Base-by-base conservation (phyloP, 2,888 invertebrate genomes). In the Creontiades dilutus region DNA sequence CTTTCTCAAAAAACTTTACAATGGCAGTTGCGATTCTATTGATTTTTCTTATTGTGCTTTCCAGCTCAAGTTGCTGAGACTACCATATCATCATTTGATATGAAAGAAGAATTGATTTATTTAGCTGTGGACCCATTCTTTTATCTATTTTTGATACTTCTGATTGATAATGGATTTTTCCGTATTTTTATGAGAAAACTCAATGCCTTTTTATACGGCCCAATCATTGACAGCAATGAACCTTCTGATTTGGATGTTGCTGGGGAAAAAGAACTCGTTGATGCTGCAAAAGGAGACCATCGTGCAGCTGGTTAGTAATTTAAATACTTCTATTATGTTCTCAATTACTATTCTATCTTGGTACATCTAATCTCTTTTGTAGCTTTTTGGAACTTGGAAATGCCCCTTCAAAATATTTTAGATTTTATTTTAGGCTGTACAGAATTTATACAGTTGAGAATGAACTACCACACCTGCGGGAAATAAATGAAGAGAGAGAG, bases 231-330 rank as follows among this genome's bases (percentile, higher is more conserved):
- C 16, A 78, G 89, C 75, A 87, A 84, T 55, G 85, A 52, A 52
- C 57, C 48, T 88, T 28, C 87, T 46, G 92, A 92, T 90, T 68
- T 90, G 80, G 94, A 94, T 92, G 93, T 94, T 7, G 91, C 92
- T 11, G 92, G 91, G 5, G 94, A 94, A 91, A 92, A 93, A 82
- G 92, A 93, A 19, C 92, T 93, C 86, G 92, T 94, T 4, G 92
- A 92, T 27, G 92, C 92, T 4, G 90, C 90, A 14, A 55, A 23
- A 55, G 28, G 16, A 11, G 47, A 37, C 46, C 5, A 1, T 27
- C 27, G 16, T n/a, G 16, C 19, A 16, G 19, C 19, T 23, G 47
- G 27, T 47, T 27, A 52, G 82, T 28, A 13, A 75, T 75, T 19
- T 19, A 3, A 19, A 28, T 75, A 37, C 37, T 37, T 37, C 37